Evolutionary conservation across 2,888 invertebrate genomes (phyloP).

Genomic region (Argynnis bischoffii): DNA sequence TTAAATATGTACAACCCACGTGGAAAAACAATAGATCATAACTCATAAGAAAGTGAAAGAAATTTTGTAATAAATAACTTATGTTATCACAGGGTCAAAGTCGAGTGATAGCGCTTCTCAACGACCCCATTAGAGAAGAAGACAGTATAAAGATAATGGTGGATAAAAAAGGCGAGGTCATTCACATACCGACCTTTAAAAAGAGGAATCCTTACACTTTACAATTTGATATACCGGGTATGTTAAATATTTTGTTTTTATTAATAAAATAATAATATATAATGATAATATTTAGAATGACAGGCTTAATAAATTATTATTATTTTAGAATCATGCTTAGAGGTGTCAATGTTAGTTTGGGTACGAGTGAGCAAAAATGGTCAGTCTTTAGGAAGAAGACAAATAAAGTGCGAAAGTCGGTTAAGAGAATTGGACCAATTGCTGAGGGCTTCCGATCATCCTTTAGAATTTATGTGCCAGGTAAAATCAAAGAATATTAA

Average conservation of each 20-base stretch:
- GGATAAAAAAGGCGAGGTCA: slow-evolving; percentile 90
- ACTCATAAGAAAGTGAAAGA: slow-evolving; percentile 12
- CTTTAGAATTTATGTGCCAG: slow-evolving; percentile 94
- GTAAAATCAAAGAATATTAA: slow-evolving; percentile 58
- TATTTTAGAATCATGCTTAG: slow-evolving; percentile 86
- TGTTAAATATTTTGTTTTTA: background rate
- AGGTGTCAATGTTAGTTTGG: slow-evolving; percentile 91
- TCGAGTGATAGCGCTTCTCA: slow-evolving; percentile 89
- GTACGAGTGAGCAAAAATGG: slow-evolving; percentile 92
- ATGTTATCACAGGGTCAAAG: slow-evolving; percentile 86
- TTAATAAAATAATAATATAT: too few species aligned
- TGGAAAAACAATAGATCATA: too few species aligned
- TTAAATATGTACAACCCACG: too few species aligned
- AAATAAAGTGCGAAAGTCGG: slow-evolving; percentile 93
- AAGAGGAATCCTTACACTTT: slow-evolving; percentile 92
- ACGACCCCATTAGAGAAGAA: slow-evolving; percentile 89
- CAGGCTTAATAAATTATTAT: background rate
- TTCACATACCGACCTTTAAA: slow-evolving; percentile 88
- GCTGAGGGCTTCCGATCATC: slow-evolving; percentile 89
- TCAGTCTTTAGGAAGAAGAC: slow-evolving; percentile 89
- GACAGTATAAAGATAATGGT: slow-evolving; percentile 90
- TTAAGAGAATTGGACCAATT: slow-evolving; percentile 91
- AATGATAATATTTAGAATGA: background rate
- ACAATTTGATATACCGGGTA: slow-evolving; percentile 91
- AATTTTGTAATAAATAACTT: slow-evolving; percentile 35